Base-by-base conservation (phyloP, 1,140 invertebrate species). In the Drosophila yakuba region DNA sequence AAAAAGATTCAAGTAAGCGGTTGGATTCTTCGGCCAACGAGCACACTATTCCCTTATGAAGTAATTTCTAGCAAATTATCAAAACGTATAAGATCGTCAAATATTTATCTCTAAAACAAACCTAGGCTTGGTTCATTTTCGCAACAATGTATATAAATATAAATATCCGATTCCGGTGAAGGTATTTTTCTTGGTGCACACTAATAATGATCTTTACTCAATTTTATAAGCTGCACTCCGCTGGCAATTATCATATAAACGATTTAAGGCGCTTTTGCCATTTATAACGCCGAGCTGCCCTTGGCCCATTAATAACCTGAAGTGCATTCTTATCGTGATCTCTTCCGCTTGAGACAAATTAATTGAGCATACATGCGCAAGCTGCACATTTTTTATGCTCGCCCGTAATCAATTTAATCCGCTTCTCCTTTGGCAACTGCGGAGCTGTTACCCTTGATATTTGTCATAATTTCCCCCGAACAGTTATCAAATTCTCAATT, bases 401-500 rank as follows among this genome's bases (percentile, higher is more conserved):
- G 12, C n/a, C 54, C 28, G 55, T 45, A 71, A 67, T 67, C 61
- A 62, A 28, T 15, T 64, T 64, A 64, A 51, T 45, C 41, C 43
- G 28, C 25, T 20, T 20, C 25, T 66, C 43, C 14, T 28, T 17
- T 8, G 41, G 44, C 62, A 43, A 36, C 59, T 50, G 14, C 28
- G 45, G 55, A 44, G 39, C 41, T 5, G 45, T 39, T 66, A 64
- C 28, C 25, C 36, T 51, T 41, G 36, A 63, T 48, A 72, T 1
- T 52, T 51, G 15, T 3, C 36, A 51, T 50, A 38, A 32, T 32
- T 50, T 50, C 12, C 15, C 15, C 32, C 28, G 43, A 38, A 77
- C 81, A 78, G 78, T 85, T 78, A 75, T 72, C 64, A 58, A 75
- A 75, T 58, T 20, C 20, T 20, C 20, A 20, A 73, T 81, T 47